These are phyloP conservation scores for Cryptus viduatorius DNA, from an alignment of 2,888 invertebrate genomes.

Conservation along the genomic window DNA sequence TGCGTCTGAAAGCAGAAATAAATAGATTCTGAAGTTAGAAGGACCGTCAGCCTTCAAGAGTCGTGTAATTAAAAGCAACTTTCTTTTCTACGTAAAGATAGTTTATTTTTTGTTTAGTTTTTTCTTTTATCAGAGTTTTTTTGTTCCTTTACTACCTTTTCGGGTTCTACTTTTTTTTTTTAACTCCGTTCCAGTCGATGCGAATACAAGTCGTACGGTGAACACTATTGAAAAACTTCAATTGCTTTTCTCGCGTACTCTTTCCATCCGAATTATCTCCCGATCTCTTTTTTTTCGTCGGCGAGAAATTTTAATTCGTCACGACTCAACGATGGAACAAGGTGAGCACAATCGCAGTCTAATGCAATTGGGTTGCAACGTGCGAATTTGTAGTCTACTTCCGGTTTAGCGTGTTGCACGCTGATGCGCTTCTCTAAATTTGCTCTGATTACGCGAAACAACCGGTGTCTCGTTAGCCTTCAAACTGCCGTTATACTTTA, in stretches of 20 bases:
- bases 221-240: conserved; percentile 30
- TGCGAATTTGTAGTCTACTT: background rate
- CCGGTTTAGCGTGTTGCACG: background rate
- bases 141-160: conserved; percentile 11
- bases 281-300: background rate
- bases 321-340: conserved; percentile 2
- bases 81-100: background rate
- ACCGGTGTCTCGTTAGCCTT: background rate
- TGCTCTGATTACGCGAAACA: background rate
- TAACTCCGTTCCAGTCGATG: background rate
- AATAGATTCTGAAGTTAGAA: background rate
- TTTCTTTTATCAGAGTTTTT: background rate
- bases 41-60: background rate
- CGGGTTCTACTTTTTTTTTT: background rate
- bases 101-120: background rate
- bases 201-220: conserved; percentile 37
- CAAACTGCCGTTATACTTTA: too few relatives aligned
- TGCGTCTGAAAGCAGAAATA: conserved; percentile 12
- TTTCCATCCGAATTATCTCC: background rate
- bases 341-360: background rate
- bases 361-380: conserved; percentile 16
- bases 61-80: background rate
- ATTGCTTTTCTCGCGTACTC: conserved; percentile 30
- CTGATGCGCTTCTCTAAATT: background rate
- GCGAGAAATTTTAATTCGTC: conserved; percentile 39